These are phyloP conservation scores for Morpho achilles DNA, from an alignment of 2,888 invertebrate species.

Conservation along the genomic window DNA sequence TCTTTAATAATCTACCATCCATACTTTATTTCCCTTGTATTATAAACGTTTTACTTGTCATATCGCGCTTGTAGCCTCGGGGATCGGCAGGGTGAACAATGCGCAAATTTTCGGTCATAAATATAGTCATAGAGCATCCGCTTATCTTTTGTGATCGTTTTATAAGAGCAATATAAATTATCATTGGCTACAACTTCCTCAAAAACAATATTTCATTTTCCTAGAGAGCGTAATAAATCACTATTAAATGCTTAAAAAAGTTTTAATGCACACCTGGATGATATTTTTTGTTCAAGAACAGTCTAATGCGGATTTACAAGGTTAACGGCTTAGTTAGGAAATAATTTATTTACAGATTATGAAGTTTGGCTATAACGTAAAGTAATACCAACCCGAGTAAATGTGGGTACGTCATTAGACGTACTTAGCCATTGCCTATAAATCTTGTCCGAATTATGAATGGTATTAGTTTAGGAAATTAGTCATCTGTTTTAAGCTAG, in stretches of 20 bases:
- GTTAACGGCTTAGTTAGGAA: constrained; percentile 11
- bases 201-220: constrained; percentile 9
- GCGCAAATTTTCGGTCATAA: constrained; percentile 56
- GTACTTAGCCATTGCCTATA: not conserved
- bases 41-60: constrained; percentile 75
- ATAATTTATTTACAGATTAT: constrained; percentile 17
- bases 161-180: constrained; percentile 57
- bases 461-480: no score
- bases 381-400: constrained; percentile 7
- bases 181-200: constrained; percentile 13
- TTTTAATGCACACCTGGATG: constrained; percentile 18
- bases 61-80: constrained; percentile 63
- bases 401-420: constrained; percentile 1
- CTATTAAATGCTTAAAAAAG: constrained; percentile 16
- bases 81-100: constrained; percentile 61
- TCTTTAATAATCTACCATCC: no score
- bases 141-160: constrained; percentile 44
- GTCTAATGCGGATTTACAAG: constrained; percentile 15
- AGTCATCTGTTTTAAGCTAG: no score
- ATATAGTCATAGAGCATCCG: constrained; percentile 53
- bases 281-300: constrained; percentile 13
- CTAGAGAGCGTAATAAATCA: constrained; percentile 13
- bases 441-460: not conserved
- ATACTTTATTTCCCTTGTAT: constrained; percentile 38
- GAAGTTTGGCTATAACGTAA: constrained; percentile 12